phyloP scores from a whole-genome alignment of 2,888 invertebrate genomes.

The Erebia aethiops region DNA sequence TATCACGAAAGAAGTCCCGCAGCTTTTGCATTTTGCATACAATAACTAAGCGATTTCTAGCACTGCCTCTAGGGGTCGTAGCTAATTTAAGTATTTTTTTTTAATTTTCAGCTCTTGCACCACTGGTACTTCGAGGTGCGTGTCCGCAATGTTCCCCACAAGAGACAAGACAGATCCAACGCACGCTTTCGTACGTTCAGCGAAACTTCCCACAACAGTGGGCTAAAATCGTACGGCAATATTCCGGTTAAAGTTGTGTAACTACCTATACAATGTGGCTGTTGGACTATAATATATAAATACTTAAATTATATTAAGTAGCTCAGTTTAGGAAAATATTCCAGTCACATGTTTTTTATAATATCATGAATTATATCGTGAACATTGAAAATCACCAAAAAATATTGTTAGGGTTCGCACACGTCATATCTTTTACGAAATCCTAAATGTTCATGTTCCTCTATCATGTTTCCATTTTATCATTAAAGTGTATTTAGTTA shows the following conservation, averaged over 20 bases:
- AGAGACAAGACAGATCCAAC: constrained; percentile 88
- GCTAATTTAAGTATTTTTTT: constrained; percentile 21
- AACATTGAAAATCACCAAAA: too few relatives aligned
- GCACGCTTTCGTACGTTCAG: constrained; percentile 88
- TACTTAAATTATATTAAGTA: background rate
- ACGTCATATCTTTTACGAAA: too few relatives aligned
- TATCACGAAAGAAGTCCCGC: too few relatives aligned
- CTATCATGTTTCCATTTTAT: too few relatives aligned
- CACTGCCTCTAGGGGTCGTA: too few relatives aligned
- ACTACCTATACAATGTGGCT: background rate
- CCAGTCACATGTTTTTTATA: too few relatives aligned
- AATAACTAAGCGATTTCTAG: too few relatives aligned
- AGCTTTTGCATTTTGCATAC: too few relatives aligned
- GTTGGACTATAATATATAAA: background rate
- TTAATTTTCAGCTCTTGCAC: constrained; percentile 86
- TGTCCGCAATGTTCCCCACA: constrained; percentile 88
- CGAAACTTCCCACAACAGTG: constrained; percentile 90
- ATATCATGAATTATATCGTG: too few relatives aligned
- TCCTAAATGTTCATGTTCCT: too few relatives aligned
- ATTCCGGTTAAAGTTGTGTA: constrained; percentile 77
- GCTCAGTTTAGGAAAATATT: background rate
- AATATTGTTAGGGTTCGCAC: too few relatives aligned
- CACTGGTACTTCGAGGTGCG: constrained; percentile 87
- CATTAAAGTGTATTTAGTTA: too few relatives aligned
- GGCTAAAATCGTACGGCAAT: constrained; percentile 88